phyloP scores from a whole-genome alignment of 2,113 vertebrate species.

The Pampusana beccarii region DNA sequence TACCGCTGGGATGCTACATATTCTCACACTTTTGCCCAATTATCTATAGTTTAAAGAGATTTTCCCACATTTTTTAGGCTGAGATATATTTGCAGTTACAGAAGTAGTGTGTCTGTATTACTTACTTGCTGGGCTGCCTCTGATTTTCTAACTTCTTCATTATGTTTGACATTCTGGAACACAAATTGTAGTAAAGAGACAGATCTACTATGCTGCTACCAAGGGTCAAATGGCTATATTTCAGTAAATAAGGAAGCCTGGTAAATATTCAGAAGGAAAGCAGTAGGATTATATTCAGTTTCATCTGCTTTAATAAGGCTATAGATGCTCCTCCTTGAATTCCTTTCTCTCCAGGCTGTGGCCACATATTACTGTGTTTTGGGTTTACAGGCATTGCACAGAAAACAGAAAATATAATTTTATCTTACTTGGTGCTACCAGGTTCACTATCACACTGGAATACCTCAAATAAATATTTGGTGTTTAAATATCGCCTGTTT shows the following conservation, averaged over 20 bases:
- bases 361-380: too few relatives aligned
- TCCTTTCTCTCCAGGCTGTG: neutral
- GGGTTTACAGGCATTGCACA: too few relatives aligned
- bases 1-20: neutral
- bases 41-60: neutral
- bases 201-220: neutral
- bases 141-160: neutral
- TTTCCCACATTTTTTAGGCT: neutral
- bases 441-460: neutral
- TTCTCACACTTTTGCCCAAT: neutral
- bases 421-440: neutral
- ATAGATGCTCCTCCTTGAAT: neutral
- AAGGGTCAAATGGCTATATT: neutral
- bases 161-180: neutral
- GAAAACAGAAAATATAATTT: neutral
- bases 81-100: neutral
- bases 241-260: neutral
- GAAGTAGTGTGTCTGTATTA: rapidly evolving
- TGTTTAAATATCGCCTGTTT: neutral
- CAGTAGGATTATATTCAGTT: neutral
- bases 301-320: neutral
- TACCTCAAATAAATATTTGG: neutral
- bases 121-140: neutral
- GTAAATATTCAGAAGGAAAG: neutral
- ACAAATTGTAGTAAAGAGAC: neutral